Percentiles rank a stretch among this genome's conserved stretches.
Evolutionary conservation across 1,140 invertebrate species (phyloP).

Genomic region (Cryptotermes secundus): DNA sequence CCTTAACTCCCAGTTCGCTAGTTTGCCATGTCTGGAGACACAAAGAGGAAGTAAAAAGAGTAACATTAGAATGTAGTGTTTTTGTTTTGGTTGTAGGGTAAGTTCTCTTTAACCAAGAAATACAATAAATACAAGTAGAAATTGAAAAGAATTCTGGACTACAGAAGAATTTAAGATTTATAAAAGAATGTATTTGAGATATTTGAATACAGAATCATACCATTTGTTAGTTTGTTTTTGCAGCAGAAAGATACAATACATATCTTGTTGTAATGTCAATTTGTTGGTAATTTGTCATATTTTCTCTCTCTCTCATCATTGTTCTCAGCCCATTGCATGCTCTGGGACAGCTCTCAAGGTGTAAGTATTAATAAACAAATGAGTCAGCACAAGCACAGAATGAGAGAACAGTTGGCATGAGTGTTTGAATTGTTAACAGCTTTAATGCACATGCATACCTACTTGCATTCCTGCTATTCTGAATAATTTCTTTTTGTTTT

Average conservation of each 20-base stretch:
- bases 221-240: neutral
- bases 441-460: neutral
- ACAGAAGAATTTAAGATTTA: constrained; percentile 1
- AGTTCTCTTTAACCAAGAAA: neutral
- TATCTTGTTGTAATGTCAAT: neutral
- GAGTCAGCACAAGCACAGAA: neutral
- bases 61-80: neutral
- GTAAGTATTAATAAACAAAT: constrained; percentile 66
- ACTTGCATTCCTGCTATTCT: neutral
- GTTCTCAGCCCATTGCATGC: constrained; percentile 74
- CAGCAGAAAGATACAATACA: neutral
- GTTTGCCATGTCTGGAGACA: neutral
- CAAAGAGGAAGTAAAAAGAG: neutral
- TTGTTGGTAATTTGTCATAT: constrained; percentile 26
- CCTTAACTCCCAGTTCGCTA: neutral
- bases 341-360: constrained; percentile 78
- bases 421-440: neutral
- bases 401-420: neutral
- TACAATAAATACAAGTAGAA: neutral
- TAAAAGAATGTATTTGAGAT: neutral
- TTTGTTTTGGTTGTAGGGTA: neutral
- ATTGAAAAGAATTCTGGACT: neutral
- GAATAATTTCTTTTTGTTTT: neutral
- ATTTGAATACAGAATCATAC: neutral
- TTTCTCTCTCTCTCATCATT: constrained; percentile 24